These are phyloP conservation scores for Temnothorax ravouxi DNA, from an alignment of 2,888 invertebrate genomes.

Conservation along the genomic window DNA sequence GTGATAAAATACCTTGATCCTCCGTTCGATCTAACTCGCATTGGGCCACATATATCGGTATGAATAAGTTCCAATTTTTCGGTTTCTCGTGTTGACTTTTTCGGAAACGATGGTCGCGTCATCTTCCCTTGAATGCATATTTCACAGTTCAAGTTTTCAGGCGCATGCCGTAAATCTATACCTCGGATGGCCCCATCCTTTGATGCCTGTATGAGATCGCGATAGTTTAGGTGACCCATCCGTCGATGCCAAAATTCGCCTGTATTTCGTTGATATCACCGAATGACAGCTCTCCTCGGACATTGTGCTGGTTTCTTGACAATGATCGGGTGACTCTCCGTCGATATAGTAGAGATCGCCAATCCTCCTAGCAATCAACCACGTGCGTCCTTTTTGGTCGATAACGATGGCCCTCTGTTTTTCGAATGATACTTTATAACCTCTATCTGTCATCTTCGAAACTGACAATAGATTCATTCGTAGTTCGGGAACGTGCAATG, in stretches of 20 bases:
- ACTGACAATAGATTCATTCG: background rate
- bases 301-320: background rate
- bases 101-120: too few species aligned
- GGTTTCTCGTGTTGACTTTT: too few species aligned
- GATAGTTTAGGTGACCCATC: too few species aligned
- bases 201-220: background rate
- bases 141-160: background rate
- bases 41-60: too few species aligned
- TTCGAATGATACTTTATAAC: background rate
- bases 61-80: background rate
- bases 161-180: background rate
- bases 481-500: background rate
- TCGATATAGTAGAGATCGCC: background rate
- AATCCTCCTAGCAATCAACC: background rate
- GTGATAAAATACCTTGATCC: constrained; percentile 57
- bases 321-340: background rate
- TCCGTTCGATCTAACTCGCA: background rate
- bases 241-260: too few species aligned
- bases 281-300: too few species aligned
- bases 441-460: background rate
- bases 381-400: background rate
- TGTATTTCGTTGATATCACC: too few species aligned
- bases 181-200: background rate
- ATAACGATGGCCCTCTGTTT: background rate
- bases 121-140: too few species aligned